Conservation (phyloP, 2,888 invertebrate species). For the Calameuta filiformis region DNA sequence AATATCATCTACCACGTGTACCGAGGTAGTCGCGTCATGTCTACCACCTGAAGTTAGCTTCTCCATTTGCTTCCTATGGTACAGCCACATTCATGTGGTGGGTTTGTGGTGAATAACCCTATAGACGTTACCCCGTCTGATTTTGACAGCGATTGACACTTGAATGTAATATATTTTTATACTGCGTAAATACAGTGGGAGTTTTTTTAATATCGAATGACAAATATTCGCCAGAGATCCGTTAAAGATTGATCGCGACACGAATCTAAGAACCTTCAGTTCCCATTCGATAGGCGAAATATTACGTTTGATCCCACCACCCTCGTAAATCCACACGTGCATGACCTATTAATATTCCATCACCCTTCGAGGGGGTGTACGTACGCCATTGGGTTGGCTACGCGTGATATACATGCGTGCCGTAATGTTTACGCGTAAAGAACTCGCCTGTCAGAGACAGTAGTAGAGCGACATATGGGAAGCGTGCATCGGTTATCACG, state of each 20-base stretch:
- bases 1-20: not conserved
- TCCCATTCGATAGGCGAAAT: not conserved
- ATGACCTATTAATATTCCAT: constrained; percentile 35
- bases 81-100: not conserved
- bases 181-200: not conserved
- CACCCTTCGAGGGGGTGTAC: constrained; percentile 8
- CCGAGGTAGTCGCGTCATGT: not conserved
- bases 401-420: not conserved
- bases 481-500: constrained; percentile 3
- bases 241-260: not conserved
- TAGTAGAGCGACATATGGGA: not conserved
- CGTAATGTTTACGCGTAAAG: not conserved
- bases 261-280: not conserved
- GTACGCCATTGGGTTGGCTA: not conserved
- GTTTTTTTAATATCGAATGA: not conserved
- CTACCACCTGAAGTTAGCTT: not conserved
- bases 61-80: not conserved
- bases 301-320: constrained; percentile 15
- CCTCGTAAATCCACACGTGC: constrained; percentile 23
- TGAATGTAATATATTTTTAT: not conserved
- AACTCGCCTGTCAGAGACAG: not conserved
- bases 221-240: not conserved
- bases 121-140: not conserved
- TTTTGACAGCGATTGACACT: not conserved
- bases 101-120: not conserved